These are phyloP conservation scores for Eospalax fontanierii DNA, from an alignment of 2,797 vertebrate species.

Conservation along the genomic window DNA sequence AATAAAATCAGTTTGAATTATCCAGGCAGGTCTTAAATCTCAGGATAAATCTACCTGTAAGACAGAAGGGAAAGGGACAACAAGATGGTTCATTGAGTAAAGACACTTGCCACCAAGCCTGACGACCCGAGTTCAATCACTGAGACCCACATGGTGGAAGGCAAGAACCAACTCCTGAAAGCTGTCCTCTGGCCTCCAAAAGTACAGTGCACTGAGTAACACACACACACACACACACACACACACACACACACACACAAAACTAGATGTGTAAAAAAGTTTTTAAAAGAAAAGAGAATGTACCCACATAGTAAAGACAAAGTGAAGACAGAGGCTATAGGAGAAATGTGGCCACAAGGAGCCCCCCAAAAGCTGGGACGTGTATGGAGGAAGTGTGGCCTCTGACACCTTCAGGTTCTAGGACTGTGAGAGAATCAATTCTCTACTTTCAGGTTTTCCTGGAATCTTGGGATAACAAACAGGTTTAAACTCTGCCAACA, in stretches of 20 bases:
- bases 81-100: background rate
- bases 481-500: background rate
- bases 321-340: background rate
- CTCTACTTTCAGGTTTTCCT: constrained; percentile 33
- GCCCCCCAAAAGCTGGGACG: background rate
- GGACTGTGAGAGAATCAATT: background rate
- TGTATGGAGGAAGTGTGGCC: accelerated
- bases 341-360: background rate
- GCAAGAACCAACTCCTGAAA: background rate
- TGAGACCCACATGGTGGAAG: background rate
- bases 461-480: background rate
- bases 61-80: background rate
- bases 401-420: background rate
- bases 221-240: background rate
- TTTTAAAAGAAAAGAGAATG: background rate
- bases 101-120: no score
- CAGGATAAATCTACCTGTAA: background rate
- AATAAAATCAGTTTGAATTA: background rate
- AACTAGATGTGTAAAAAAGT: no score
- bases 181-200: no score
- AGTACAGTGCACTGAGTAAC: background rate
- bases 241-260: background rate
- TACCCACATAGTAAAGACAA: background rate
- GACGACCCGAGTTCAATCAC: background rate
- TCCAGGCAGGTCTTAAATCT: background rate